These are phyloP conservation scores for Amphiprion clarkii DNA, from an alignment of 2,797 vertebrate species.

Conservation along the genomic window DNA sequence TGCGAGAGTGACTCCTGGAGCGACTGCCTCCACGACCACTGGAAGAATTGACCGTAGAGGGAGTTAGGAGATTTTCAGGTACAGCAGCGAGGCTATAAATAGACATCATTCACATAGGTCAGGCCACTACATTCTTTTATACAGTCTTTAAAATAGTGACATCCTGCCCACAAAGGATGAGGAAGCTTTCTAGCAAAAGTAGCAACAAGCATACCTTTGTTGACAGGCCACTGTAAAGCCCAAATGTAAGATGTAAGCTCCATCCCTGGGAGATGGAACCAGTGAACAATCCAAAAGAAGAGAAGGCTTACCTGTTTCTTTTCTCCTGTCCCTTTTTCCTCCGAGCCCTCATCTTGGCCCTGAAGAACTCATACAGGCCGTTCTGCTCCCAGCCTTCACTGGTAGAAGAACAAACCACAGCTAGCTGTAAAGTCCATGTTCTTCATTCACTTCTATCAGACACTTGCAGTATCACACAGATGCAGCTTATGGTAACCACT, in stretches of 20 bases:
- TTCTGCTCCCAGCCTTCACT: slow-evolving; percentile 99
- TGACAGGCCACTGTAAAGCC: neutral
- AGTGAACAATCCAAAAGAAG: neutral
- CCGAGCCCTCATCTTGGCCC: slow-evolving; percentile 97
- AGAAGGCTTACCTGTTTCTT: slow-evolving; percentile 89
- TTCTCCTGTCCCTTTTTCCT: slow-evolving; percentile 96
- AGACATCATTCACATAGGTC: neutral
- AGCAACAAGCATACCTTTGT: neutral
- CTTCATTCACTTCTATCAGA: too few relatives aligned
- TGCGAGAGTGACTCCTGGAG: slow-evolving; percentile 93
- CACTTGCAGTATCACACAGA: too few relatives aligned
- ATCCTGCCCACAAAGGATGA: neutral
- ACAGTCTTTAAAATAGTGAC: slow-evolving; percentile 8
- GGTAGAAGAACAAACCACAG: slow-evolving; percentile 54
- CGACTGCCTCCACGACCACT: slow-evolving; percentile 79
- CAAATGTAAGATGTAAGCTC: neutral
- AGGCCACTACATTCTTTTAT: neutral
- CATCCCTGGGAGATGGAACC: neutral
- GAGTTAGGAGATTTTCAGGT: neutral
- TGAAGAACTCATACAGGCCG: slow-evolving; percentile 97
- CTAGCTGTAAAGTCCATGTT: neutral
- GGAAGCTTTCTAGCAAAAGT: neutral
- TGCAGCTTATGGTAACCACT: too few relatives aligned
- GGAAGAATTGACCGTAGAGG: neutral
- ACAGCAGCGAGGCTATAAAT: neutral